These are phyloP conservation scores for Tenualosa ilisha DNA, from an alignment of 2,797 vertebrate genomes.

Conservation along the genomic window DNA sequence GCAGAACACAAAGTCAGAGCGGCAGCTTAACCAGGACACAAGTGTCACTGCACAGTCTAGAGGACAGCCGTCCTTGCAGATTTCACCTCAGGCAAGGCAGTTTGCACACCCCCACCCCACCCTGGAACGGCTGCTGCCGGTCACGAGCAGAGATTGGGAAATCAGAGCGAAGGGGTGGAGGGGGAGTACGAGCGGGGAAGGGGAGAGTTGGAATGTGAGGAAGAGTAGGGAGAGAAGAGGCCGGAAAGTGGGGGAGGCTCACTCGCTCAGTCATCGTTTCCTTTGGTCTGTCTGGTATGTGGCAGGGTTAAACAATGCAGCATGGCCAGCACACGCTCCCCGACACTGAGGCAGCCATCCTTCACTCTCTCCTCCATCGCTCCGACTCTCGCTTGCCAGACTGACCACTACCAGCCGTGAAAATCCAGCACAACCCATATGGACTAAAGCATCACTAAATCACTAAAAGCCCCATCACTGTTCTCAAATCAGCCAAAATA, in stretches of 20 bases:
- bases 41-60: not conserved
- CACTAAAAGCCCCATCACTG: too few relatives aligned
- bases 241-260: not conserved
- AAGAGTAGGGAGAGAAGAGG: not conserved
- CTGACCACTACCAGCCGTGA: not conserved
- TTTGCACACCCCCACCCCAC: not conserved
- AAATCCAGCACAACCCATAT: not conserved
- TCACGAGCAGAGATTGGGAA: not conserved
- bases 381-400: too few relatives aligned
- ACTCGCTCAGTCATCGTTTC: constrained; percentile 33
- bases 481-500: not conserved
- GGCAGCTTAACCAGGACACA: not conserved
- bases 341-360: not conserved
- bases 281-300: constrained; percentile 24
- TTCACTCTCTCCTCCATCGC: not conserved
- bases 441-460: not conserved
- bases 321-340: not conserved
- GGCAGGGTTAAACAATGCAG: not conserved
- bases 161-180: not conserved
- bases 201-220: not conserved
- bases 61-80: not conserved
- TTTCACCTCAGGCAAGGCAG: not conserved
- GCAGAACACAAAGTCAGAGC: not conserved
- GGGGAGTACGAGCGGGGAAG: too few relatives aligned
- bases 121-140: not conserved